phyloP scores from a whole-genome alignment of 2,797 vertebrate genomes.

The Picus viridis region DNA sequence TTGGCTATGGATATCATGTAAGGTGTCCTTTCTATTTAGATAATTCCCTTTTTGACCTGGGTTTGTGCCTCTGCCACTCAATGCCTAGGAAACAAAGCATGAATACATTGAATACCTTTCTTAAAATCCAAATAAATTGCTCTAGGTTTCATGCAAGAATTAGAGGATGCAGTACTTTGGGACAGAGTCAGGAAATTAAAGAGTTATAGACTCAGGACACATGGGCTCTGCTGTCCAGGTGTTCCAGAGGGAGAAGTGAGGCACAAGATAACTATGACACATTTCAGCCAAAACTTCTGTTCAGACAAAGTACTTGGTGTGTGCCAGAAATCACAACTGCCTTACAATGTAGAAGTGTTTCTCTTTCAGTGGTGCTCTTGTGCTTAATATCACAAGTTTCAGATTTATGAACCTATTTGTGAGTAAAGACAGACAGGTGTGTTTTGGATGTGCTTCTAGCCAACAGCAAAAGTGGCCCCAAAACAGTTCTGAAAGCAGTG shows the following conservation, averaged over 20 bases:
- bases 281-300: not conserved
- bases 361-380: not conserved
- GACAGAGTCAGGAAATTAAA: not conserved
- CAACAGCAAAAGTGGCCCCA: not conserved
- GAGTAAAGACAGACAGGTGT: not conserved
- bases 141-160: not conserved
- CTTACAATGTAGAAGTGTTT: not conserved
- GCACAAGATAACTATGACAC: not conserved
- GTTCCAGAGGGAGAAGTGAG: not conserved
- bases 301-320: not conserved
- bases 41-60: not conserved
- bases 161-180: not conserved
- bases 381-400: not conserved
- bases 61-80: not conserved
- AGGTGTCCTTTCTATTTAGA: not conserved
- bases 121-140: not conserved
- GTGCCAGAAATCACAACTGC: not conserved
- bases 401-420: not conserved
- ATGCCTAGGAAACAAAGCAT: not conserved
- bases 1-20: not conserved
- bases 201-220: not conserved
- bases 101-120: not conserved
- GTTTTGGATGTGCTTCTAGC: not conserved
- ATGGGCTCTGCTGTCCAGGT: accelerated
- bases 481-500: not conserved